Conservation (phyloP, 2,797 vertebrate species). For the Smutsia temminckii region DNA sequence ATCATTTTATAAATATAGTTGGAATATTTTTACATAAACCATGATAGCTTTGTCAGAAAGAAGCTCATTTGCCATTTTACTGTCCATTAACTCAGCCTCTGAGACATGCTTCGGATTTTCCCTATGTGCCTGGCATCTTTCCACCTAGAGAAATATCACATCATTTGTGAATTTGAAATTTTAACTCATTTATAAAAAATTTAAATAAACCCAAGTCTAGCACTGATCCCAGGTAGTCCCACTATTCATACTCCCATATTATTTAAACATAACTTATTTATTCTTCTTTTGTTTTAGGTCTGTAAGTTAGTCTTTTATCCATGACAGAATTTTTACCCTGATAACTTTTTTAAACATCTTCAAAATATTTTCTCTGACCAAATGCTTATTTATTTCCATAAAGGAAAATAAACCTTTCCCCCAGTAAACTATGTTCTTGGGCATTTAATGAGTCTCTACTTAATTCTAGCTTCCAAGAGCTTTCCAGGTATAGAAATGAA, state of each 20-base stretch:
- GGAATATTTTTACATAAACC: slow-evolving; percentile 8
- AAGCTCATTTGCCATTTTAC: neutral
- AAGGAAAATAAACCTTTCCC: neutral
- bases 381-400: neutral
- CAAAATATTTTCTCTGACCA: neutral
- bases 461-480: neutral
- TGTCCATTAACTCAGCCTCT: neutral
- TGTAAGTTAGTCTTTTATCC: neutral
- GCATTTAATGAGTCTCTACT: neutral
- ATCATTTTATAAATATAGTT: slow-evolving; percentile 7
- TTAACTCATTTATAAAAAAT: neutral
- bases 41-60: neutral
- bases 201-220: slow-evolving; percentile 11
- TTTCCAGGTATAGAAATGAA: neutral
- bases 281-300: neutral
- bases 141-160: neutral
- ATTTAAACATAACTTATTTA: neutral
- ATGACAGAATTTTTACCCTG: neutral
- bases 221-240: neutral
- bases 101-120: neutral
- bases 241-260: neutral
- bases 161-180: slow-evolving; percentile 19
- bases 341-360: neutral
- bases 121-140: neutral
- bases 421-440: neutral